Evolutionary conservation across 2,888 invertebrate genomes (phyloP), one percentile per base, ranked within the genome.

Genomic region (Blastobasis adustella): DNA sequence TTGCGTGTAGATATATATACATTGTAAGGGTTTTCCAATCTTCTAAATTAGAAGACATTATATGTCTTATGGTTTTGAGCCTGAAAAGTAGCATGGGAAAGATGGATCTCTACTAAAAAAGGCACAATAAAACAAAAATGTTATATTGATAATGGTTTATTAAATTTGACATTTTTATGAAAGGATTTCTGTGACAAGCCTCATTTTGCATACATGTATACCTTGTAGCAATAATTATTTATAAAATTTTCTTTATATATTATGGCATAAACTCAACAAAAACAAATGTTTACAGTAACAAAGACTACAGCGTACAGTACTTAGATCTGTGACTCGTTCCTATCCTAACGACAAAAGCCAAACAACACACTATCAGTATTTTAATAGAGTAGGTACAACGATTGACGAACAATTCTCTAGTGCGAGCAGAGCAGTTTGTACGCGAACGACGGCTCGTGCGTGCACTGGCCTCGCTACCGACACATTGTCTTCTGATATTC

Each of bases 311-410:
- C 69, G 60, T 73, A 75, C 66, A 73, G 69, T 76, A 81, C 71
- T 74, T 73, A 69, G 75, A 69, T 75, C 69, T 72, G 80, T 73
- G 75, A 79, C 73, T 76, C 69, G 63, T 74, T 64, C 73, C 81
- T 85, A 85, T 76, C 72, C 87, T 88, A 87, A 88, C 86, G 84
- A 79, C 84, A 62, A 87, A 88, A 88, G 87, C 86, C 80, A 79
- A 79, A 85, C 73, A 73, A 74, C 78, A 76, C 74, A 61, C 74
- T 80, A 79, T 72, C 65, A 70, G 65, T 75, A 73, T 66, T 59
- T 58, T 59, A n/a, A 60, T 51, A 63, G 66, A 76, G 66, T 73
- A 23, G 23, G 23, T 23, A 23, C 23, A 23, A 23, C 69, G 68
- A 66, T 67, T 67, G 5, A 45, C 49, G 45, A 49, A 60, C 56